Evolutionary conservation across 2,113 vertebrate genomes (phyloP).

Genomic region (Gasterosteus aculeatus): DNA sequence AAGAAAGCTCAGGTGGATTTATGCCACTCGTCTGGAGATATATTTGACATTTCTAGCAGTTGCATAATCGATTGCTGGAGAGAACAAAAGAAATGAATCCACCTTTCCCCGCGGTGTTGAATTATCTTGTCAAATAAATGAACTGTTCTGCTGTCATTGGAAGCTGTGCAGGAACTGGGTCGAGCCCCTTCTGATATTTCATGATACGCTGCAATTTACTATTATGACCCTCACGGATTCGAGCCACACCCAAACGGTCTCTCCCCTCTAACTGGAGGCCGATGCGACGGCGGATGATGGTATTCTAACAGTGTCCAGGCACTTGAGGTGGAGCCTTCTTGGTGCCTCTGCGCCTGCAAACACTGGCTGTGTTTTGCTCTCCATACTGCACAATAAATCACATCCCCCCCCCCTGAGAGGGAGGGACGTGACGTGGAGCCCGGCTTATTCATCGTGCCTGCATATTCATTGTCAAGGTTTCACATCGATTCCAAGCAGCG

Average conservation of each 20-base stretch:
- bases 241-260: constrained; percentile 28
- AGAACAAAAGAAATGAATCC: constrained; percentile 24
- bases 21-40: neutral
- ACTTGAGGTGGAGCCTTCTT: constrained; percentile 39
- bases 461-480: constrained; percentile 66
- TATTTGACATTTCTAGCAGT: constrained; percentile 18
- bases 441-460: constrained; percentile 52
- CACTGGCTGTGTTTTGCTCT: constrained; percentile 48
- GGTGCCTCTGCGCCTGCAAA: constrained; percentile 41
- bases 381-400: constrained; percentile 63
- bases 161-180: constrained; percentile 29
- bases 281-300: constrained; percentile 26
- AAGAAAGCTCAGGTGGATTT: constrained; percentile 10
- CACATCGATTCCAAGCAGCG: constrained; percentile 30
- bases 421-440: constrained; percentile 69
- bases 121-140: constrained; percentile 20
- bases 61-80: constrained; percentile 16
- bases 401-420: constrained; percentile 54
- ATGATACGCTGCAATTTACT: constrained; percentile 12
- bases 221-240: constrained; percentile 9
- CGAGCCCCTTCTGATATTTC: constrained; percentile 34
- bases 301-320: constrained; percentile 38
- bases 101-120: neutral
- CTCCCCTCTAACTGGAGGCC: too few relatives aligned
- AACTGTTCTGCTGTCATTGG: constrained; percentile 14